Conservation (phyloP, 2,888 invertebrate genomes). For the Choreutis nemorana region DNA sequence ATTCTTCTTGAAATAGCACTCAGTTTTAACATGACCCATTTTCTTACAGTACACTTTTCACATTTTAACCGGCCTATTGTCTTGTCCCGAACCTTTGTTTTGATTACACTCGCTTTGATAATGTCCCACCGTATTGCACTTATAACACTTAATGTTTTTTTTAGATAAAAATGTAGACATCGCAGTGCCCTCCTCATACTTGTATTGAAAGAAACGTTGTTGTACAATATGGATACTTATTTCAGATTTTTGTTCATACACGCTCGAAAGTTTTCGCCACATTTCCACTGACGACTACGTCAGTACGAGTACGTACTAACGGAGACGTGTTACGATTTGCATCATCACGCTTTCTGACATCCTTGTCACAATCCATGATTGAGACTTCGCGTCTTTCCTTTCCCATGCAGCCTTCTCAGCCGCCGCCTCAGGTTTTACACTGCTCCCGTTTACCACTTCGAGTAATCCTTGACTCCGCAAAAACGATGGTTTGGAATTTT, state of each 20-base stretch:
- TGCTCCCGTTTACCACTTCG: conserved; percentile 13
- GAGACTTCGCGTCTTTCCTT: conserved; percentile 15
- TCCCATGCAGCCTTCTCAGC: conserved; percentile 12
- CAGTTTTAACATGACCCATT: too few relatives aligned
- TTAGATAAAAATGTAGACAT: conserved; percentile 19
- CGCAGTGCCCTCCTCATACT: conserved; percentile 13
- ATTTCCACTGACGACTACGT: conserved; percentile 17
- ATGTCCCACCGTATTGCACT: too few relatives aligned
- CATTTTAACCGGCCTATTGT: too few relatives aligned
- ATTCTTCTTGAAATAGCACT: too few relatives aligned
- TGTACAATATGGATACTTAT: conserved; percentile 23
- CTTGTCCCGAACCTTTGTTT: too few relatives aligned
- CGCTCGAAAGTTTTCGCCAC: conserved; percentile 18
- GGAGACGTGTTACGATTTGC: conserved; percentile 17
- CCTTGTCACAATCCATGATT: conserved; percentile 16
- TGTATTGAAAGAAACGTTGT: conserved; percentile 20
- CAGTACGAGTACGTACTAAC: too few relatives aligned
- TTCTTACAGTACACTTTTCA: too few relatives aligned
- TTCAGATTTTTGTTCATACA: conserved; percentile 24
- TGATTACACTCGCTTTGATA: too few relatives aligned
- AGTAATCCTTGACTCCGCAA: conserved; percentile 12
- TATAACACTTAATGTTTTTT: too few relatives aligned
- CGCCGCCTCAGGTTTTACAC: conserved; percentile 10
- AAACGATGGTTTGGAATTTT: conserved; percentile 17
- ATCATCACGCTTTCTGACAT: conserved; percentile 18